A percentile compares a stretch with the other conserved stretches of the same genome.
phyloP scores from a whole-genome alignment of 2,797 vertebrate genomes.

The Macropus fuliginosus region DNA sequence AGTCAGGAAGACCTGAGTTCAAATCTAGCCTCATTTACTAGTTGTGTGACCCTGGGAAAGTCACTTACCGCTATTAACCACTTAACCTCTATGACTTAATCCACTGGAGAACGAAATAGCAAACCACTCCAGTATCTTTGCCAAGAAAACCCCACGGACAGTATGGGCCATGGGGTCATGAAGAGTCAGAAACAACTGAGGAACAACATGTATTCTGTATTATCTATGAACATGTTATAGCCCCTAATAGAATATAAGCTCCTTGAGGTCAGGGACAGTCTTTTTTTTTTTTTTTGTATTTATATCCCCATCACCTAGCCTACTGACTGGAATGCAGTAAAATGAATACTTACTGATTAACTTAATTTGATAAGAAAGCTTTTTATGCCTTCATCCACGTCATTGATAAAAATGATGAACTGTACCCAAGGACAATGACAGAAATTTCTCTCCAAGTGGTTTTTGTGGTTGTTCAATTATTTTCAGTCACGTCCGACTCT shows the following conservation, averaged over 20 bases:
- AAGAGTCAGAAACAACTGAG: background rate
- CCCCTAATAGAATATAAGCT: background rate
- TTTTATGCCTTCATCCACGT: background rate
- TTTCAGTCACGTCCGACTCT: background rate
- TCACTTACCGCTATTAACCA: background rate
- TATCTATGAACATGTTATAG: background rate
- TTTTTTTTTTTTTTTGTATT: background rate
- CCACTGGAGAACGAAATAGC: background rate
- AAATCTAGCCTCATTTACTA: background rate
- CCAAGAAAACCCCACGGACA: background rate
- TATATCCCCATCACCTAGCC: background rate
- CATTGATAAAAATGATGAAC: background rate
- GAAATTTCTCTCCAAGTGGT: background rate
- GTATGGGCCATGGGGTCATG: too few relatives aligned
- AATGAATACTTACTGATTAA: background rate
- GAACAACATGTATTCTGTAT: background rate
- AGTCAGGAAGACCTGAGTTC: background rate
- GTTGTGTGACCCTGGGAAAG: background rate
- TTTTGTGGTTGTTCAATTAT: background rate
- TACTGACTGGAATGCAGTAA: background rate
- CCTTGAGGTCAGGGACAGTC: background rate
- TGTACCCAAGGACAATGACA: background rate
- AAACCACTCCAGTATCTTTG: background rate
- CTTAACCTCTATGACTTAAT: background rate
- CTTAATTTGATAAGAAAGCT: background rate